Evolutionary conservation across 2,888 invertebrate genomes (phyloP).

Genomic region (Tinea semifulvella): DNA sequence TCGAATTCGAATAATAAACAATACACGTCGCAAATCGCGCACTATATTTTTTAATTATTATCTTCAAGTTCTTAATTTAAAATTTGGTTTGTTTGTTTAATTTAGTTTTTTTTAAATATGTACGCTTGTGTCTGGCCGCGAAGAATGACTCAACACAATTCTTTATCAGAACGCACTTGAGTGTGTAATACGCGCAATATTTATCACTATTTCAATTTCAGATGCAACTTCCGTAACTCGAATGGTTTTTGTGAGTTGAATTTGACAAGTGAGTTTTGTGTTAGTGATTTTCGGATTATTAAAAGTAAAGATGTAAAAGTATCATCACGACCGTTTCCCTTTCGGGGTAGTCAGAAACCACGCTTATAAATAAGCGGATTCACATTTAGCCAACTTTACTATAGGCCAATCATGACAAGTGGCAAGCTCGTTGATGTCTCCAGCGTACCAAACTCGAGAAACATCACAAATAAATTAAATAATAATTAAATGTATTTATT

Average conservation of each 20-base stretch:
- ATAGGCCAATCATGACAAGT: too few species aligned
- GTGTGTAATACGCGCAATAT: slow-evolving; percentile 10
- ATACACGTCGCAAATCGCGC: background rate
- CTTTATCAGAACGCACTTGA: slow-evolving; percentile 5
- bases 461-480: too few species aligned
- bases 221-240: background rate
- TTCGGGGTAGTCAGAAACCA: too few species aligned
- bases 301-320: too few species aligned
- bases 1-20: background rate
- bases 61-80: background rate
- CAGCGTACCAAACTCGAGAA: too few species aligned
- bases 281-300: too few species aligned
- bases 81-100: background rate
- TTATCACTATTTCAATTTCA: slow-evolving; percentile 3
- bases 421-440: too few species aligned
- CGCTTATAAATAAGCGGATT: too few species aligned
- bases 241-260: background rate
- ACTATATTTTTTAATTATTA: background rate
- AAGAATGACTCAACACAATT: slow-evolving; percentile 8
- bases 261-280: too few species aligned
- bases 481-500: too few species aligned
- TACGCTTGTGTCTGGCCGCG: background rate
- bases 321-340: too few species aligned
- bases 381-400: too few species aligned
- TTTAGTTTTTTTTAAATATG: slow-evolving; percentile 1